phyloP scores from a whole-genome alignment of 2,888 invertebrate genomes.

The Parthenolecanium corni region DNA sequence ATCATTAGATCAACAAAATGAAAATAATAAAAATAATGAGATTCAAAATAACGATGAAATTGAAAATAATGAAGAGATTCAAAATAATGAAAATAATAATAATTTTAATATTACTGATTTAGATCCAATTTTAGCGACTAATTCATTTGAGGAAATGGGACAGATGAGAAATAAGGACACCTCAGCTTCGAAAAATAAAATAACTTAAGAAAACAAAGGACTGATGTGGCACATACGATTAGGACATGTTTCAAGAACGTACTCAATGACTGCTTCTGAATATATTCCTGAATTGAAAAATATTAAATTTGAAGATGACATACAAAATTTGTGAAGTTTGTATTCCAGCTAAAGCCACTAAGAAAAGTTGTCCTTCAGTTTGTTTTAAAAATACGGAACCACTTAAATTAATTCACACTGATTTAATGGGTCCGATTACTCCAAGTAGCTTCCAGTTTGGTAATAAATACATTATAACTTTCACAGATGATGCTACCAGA shows the following conservation, averaged over 20 bases:
- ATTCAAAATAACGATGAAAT: no score
- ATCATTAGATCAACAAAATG: not conserved
- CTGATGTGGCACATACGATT: slow-evolving; percentile 7
- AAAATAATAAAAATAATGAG: not conserved
- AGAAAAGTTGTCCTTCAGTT: not conserved
- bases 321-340: slow-evolving; percentile 3
- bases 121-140: not conserved
- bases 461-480: slow-evolving; percentile 8
- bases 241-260: not conserved
- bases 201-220: not conserved
- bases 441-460: not conserved
- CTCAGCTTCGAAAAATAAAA: not conserved
- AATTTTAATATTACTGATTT: not conserved
- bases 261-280: not conserved
- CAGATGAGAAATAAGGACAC: not conserved
- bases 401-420: not conserved
- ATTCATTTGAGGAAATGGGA: not conserved
- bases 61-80: no score
- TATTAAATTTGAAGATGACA: slow-evolving; percentile 4
- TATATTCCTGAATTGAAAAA: not conserved
- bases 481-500: slow-evolving; percentile 8
- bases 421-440: not conserved
- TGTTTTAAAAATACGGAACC: not conserved
- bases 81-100: no score
- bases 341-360: not conserved